Evolutionary conservation across 2,888 invertebrate genomes (phyloP), one percentile per base, ranked within the genome.

Genomic region (Tortrix viridana): DNA sequence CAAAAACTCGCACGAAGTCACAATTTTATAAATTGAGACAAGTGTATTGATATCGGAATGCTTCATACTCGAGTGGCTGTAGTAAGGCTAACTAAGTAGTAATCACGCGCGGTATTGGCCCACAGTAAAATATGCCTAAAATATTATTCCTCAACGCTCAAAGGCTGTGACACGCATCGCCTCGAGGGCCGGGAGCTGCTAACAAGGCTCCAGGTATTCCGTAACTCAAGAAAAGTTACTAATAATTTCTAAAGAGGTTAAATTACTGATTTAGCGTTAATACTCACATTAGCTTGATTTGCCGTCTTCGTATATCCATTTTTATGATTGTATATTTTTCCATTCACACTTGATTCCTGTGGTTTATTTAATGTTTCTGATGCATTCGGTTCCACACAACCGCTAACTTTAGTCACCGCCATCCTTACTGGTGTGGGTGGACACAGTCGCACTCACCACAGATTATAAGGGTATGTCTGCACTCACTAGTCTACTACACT

Each of bases 271-370:
- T 73, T 71, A 57, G 71, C 68, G 65, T 67, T 55, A 72, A 65
- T 76, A 89, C 89, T 90, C 71, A 90, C 90, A 66, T 67, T 86
- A 54, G 67, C 73, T 61, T 71, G 43, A 67, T 71, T 64, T 68
- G 71, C 63, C 18, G 80, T 70, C 67, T 85, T 88, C 55, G 72
- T 66, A 67, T 74, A 80, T 56, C 89, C 88, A 77, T 91, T 91
- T 70, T 74, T 81, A 65, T 78, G 68, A 60, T 73, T 70, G 20
- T 69, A 74, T 22, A 76, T 52, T 75, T 82, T 87, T 53, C 84
- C 86, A 79, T 87, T 90, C 46, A 73, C 58, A 56, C 75, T 81
- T 61, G 69, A 73, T 46, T 76, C 75, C 56, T 75, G 65, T 20
- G 67, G 63, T 65, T 78, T 80, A 52, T 71, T 74, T 16, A 57